Evolutionary conservation across 2,113 vertebrate species (phyloP).

Genomic region (Trematomus loennbergii): DNA sequence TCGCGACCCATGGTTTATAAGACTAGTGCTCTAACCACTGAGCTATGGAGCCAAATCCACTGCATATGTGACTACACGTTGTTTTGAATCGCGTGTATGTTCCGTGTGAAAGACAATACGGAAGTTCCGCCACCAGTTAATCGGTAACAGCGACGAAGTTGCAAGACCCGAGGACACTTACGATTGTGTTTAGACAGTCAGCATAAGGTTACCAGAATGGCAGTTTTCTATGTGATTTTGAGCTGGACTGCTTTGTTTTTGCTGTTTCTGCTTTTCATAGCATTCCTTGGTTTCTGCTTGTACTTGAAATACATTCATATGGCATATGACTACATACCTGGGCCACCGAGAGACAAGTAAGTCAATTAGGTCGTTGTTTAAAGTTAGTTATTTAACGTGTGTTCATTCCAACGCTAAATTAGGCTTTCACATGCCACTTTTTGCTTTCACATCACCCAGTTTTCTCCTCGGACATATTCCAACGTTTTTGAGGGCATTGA

Average conservation of each 20-base stretch:
- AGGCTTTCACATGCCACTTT: neutral
- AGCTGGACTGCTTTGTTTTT: neutral
- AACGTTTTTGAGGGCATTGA: neutral
- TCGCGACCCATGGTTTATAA: slow-evolving; percentile 79
- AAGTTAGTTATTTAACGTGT: neutral
- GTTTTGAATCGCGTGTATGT: rapidly evolving
- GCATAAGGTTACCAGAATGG: slow-evolving; percentile 13
- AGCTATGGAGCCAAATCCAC: slow-evolving; percentile 70
- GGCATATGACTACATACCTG: slow-evolving; percentile 69
- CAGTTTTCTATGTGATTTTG: neutral
- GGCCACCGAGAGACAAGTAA: slow-evolving; percentile 61
- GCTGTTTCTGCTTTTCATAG: neutral
- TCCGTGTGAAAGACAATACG: no score
- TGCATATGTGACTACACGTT: rapidly evolving
- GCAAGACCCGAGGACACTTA: no score
- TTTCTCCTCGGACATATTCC: slow-evolving; percentile 71
- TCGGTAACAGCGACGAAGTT: no score
- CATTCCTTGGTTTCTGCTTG: slow-evolving; percentile 47
- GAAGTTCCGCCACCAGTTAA: no score
- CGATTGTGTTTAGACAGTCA: neutral
- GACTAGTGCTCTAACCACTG: slow-evolving; percentile 79
- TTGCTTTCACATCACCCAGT: slow-evolving; percentile 34
- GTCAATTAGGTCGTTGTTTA: neutral
- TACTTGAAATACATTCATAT: slow-evolving; percentile 49
- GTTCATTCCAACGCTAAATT: neutral